Conservation (phyloP, 2,797 vertebrate species). For the Todus mexicanus region DNA sequence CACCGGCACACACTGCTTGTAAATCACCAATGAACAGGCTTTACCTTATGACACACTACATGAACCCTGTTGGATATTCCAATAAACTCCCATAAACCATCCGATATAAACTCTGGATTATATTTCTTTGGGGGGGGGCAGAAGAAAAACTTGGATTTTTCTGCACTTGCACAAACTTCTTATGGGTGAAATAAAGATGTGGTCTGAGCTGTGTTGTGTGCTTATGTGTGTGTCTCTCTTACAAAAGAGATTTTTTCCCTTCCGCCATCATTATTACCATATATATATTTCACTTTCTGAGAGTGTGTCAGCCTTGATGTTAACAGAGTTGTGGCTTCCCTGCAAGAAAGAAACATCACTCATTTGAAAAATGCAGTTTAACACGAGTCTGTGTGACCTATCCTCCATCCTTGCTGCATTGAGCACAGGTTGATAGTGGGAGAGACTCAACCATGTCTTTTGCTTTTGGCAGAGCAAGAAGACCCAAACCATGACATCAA, state of each 20-base stretch:
- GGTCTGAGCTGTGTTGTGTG: not conserved
- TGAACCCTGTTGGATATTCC: conserved; percentile 82
- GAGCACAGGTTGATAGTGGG: not conserved
- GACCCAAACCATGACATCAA: not conserved
- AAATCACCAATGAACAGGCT: conserved; percentile 79
- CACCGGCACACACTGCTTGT: conserved; percentile 76
- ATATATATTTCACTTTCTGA: conserved; percentile 32
- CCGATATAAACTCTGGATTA: conserved; percentile 74
- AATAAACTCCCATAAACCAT: conserved; percentile 79
- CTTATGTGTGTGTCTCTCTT: not conserved
- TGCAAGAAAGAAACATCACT: not conserved
- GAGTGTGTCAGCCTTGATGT: not conserved
- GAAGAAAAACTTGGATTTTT: conserved; percentile 23
- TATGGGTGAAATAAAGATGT: not conserved
- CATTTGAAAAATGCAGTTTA: conserved; percentile 4
- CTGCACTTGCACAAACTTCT: conserved; percentile 15
- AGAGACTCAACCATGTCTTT: not conserved
- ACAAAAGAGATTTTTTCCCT: not conserved
- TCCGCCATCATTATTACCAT: not conserved
- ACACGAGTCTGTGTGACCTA: not conserved
- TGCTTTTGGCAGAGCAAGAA: not conserved
- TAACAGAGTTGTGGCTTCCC: not conserved
- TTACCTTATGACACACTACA: conserved; percentile 80
- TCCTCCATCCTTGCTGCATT: not conserved
- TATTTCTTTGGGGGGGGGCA: conserved; percentile 70